Percentiles rank a stretch among this genome's conserved stretches.
These are phyloP conservation scores for Myotis findleyi DNA, from an alignment of 2,797 vertebrate species.

Conservation along the genomic window DNA sequence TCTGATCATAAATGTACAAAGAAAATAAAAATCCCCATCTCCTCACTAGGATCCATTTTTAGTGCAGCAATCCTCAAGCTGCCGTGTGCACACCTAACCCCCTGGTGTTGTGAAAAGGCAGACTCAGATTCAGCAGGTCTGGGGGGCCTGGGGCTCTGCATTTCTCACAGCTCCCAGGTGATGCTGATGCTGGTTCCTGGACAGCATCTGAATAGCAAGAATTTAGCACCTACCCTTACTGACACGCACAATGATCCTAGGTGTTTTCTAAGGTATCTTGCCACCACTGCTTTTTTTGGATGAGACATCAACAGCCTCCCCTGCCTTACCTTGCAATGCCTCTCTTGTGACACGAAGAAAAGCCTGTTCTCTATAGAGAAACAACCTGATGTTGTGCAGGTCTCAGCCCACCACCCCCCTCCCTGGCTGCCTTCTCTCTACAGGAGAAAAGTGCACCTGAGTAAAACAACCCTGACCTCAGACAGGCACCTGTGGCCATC, in stretches of 20 bases:
- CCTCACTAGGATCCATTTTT: neutral
- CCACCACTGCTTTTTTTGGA: neutral
- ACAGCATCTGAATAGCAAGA: neutral
- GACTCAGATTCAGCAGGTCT: neutral
- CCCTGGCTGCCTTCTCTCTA: neutral
- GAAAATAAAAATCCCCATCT: neutral
- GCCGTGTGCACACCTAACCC: rapidly evolving
- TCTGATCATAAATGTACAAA: neutral
- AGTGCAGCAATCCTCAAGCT: neutral
- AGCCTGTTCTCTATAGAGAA: neutral
- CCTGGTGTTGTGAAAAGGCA: neutral
- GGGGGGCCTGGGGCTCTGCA: neutral
- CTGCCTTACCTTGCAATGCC: neutral
- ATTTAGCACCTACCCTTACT: neutral
- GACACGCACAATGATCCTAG: neutral
- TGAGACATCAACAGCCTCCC: neutral
- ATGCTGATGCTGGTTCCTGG: neutral
- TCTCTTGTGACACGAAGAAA: neutral
- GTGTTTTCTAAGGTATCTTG: rapidly evolving
- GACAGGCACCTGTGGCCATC: neutral
- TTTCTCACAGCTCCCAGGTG: neutral
- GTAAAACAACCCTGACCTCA: neutral
- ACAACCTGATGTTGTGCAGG: neutral
- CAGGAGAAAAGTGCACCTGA: neutral
- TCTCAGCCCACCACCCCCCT: neutral